Evolutionary conservation across 2,888 invertebrate species (phyloP), one percentile per base, ranked within the genome.

Genomic region (Hermodice carunculata): DNA sequence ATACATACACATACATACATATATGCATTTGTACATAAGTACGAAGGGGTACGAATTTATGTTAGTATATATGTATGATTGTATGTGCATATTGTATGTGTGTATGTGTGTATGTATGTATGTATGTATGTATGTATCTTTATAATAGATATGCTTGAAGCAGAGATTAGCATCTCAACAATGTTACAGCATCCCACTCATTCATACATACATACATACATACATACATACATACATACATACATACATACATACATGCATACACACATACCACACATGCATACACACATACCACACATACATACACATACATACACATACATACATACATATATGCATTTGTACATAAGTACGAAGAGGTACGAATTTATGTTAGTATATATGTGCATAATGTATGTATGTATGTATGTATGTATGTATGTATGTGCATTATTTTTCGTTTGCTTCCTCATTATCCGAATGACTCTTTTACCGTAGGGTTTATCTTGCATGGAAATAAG

Each of bases 221-320:
- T 46, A 46, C 24, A 46, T 46, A 46, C 1, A 46, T 46, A 46
- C 24, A 46, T 46, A 46, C 24, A 46, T n/a, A n/a, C 14, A 49
- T 49, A 49, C 14, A 49, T 49, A 49, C 14, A 49, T 49, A 49
- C 22, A 28, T 49, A 49, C 14, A 2, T 49, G 26, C 14, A 49
- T 49, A 49, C 17, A 40, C n/a, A n/a, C n/a, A n/a, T n/a, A n/a
- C n/a, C n/a, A n/a, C n/a, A n/a, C n/a, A n/a, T n/a, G n/a, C n/a
- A n/a, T n/a, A n/a, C n/a, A n/a, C n/a, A n/a, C n/a, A n/a, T n/a
- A n/a, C n/a, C n/a, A n/a, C n/a, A n/a, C 17, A 40, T 40, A 40
- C 17, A 17, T 40, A 40, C 17, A 40, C 40, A 17, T 40, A 40
- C 17, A 40, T 40, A 40, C 17, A 40, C 17, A 49, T 49, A 49